Base-by-base conservation (phyloP, 1,140 invertebrate genomes). In the Alviniconcha marisindica region DNA sequence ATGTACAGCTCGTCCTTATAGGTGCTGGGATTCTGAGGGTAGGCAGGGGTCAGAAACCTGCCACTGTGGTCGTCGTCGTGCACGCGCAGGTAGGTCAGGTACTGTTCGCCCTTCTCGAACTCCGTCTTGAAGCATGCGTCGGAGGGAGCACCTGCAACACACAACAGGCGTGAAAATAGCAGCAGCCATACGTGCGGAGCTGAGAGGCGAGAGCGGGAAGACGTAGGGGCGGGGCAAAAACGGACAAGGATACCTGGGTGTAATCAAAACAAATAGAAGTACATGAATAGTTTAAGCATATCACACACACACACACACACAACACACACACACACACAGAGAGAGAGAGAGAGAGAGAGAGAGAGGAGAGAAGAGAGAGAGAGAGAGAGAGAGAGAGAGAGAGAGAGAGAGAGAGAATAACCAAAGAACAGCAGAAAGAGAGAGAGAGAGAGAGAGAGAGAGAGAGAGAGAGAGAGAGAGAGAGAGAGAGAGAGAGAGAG, bases 401-500 rank as follows among this genome's bases (percentile, higher is more conserved):
- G n/a, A 24, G 33, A 74, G 71, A 84, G 83, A 84, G 77, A 56
- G 42, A 73, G 42, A 56, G 42, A 82, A 80, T n/a, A 74, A 51
- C 2, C 66, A 81, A n/a, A 78, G 38, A 51, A 73, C 71, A 73
- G 63, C 38, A 44, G 36, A 60, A 5, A 81, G 56, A n/a, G 79
- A n/a, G 80, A 82, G 73, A 79, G 77, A 36, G 15, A 74, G 24
- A 71, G 56, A 24, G 76, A 82, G 36, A 71, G 44, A 63, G 76
- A 42, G 80, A 85, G 42, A 74, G 5, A 76, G 76, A 54, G n/a
- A 28, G 15, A 40, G 77, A 81, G 51, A 66, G 54, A 14, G 60
- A 71, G 73, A 74, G 33, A 74, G 40, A 74, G 71, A 84, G 83
- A 84, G 77, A 56, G 63, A 80, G 42, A 56, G 63, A 18, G 81